phyloP scores from a whole-genome alignment of 2,113 vertebrate species.

The Sylvietta virens region DNA sequence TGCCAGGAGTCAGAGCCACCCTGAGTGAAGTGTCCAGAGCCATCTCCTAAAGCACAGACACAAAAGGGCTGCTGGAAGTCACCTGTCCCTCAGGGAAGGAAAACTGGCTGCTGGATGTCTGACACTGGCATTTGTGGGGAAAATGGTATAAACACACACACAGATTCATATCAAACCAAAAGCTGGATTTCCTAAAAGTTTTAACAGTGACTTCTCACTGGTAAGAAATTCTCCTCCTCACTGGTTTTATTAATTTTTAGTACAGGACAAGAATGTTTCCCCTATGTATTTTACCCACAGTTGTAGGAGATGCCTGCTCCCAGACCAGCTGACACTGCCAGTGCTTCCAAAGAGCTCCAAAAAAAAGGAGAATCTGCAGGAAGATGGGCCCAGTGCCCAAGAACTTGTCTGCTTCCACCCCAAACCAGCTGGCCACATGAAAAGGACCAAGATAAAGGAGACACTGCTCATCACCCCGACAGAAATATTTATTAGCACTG shows the following conservation, averaged over 20 bases:
- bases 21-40: neutral
- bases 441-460: neutral
- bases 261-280: neutral
- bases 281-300: neutral
- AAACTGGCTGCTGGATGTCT: neutral
- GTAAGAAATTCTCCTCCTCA: neutral
- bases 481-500: neutral
- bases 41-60: neutral
- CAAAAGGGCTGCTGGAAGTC: neutral
- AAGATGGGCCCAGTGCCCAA: neutral
- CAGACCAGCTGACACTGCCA: neutral
- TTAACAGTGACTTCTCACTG: neutral
- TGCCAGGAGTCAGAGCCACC: neutral
- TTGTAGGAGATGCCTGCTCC: neutral
- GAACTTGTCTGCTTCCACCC: neutral
- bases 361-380: neutral
- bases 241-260: neutral
- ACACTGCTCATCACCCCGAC: neutral
- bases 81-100: neutral
- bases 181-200: neutral
- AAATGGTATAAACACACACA: neutral
- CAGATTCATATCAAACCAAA: accelerated
- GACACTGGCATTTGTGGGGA: neutral
- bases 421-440: neutral
- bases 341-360: neutral